Conservation (phyloP, 2,888 invertebrate genomes). For the Nebria brevicollis region DNA sequence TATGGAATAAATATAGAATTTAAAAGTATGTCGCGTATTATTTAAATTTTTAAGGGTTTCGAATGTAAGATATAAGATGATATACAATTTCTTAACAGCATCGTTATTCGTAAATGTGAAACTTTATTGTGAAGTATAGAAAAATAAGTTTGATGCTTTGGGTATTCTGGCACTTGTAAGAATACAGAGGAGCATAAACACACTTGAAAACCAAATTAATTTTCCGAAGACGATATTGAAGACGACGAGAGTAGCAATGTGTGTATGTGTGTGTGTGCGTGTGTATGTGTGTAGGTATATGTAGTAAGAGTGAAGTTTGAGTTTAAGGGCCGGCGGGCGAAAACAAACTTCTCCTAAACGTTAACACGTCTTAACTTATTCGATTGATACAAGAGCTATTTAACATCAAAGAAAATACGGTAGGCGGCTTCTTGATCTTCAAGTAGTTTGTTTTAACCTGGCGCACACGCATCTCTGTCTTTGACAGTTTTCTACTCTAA, state of each 20-base stretch:
- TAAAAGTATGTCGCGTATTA: no score
- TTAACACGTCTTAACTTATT: constrained; percentile 40
- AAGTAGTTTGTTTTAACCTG: background rate
- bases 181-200: background rate
- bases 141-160: background rate
- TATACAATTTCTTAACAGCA: no score
- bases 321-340: background rate
- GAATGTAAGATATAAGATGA: no score
- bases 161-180: background rate
- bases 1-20: no score
- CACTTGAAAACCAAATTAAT: background rate
- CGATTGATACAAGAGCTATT: constrained; percentile 37
- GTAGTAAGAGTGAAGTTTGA: background rate
- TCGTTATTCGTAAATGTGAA: no score
- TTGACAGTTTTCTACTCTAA: background rate
- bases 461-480: background rate
- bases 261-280: no score
- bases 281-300: background rate
- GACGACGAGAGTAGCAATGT: background rate
- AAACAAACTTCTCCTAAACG: constrained; percentile 24
- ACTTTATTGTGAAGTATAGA: background rate
- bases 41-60: no score
- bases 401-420: constrained; percentile 32
- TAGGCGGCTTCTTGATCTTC: background rate
- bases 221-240: background rate